Conservation (phyloP, 2,113 vertebrate species). For the Lagopus leucura region DNA sequence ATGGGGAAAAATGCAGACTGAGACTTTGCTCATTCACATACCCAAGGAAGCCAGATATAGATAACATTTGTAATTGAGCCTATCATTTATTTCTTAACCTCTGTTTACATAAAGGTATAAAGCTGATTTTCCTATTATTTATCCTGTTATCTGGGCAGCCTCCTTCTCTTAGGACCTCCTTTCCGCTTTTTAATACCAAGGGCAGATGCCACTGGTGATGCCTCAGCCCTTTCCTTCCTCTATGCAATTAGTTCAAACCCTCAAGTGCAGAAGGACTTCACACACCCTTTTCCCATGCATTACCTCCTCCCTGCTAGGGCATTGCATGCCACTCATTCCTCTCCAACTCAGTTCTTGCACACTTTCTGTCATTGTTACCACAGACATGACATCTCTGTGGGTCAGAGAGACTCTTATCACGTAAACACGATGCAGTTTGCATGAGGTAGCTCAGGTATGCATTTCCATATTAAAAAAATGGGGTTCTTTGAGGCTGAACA, state of each 20-base stretch:
- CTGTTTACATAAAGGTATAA: not conserved
- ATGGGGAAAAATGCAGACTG: not conserved
- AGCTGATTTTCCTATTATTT: not conserved
- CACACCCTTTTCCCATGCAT: not conserved
- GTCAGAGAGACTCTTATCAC: not conserved
- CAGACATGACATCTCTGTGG: not conserved
- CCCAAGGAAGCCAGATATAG: not conserved
- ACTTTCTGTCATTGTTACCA: not conserved
- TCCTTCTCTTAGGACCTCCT: not conserved
- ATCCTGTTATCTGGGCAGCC: not conserved
- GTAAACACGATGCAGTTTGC: not conserved
- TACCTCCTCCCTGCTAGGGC: not conserved
- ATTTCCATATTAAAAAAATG: not conserved
- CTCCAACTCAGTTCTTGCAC: not conserved
- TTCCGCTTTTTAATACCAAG: not conserved
- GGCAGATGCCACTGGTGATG: rapidly evolving
- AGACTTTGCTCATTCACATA: not conserved
- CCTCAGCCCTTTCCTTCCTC: not conserved
- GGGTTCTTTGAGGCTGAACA: not conserved
- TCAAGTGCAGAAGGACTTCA: not conserved
- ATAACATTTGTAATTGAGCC: not conserved
- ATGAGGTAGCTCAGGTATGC: not conserved
- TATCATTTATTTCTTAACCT: not conserved
- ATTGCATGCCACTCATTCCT: not conserved
- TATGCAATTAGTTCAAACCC: not conserved